Evolutionary conservation across 2,113 vertebrate genomes (phyloP).

Genomic region (Apus apus): DNA sequence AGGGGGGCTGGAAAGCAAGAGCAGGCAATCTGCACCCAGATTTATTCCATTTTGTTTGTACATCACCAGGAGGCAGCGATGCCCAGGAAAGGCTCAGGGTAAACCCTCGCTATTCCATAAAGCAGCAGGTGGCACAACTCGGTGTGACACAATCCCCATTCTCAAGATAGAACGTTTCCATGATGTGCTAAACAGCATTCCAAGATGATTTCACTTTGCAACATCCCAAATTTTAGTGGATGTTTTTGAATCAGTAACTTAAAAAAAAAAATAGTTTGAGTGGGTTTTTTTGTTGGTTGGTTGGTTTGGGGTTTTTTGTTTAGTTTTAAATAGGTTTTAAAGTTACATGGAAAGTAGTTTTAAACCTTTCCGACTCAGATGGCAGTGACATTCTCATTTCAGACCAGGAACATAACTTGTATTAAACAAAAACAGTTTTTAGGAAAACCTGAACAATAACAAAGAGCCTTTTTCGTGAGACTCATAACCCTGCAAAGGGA

Average conservation of each 20-base stretch:
- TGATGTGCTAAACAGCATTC: neutral
- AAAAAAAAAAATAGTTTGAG: no score
- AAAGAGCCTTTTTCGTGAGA: neutral
- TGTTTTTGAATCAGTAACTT: neutral
- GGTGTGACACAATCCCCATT: accelerated
- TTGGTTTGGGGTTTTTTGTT: no score
- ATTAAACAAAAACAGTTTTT: neutral
- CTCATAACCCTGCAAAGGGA: neutral
- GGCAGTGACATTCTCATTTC: neutral
- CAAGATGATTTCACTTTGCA: neutral
- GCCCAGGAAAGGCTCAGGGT: neutral
- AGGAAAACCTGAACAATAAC: neutral
- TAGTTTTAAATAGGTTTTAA: neutral
- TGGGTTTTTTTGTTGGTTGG: no score
- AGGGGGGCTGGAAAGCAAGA: neutral
- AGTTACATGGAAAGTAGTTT: neutral
- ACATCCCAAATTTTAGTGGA: neutral
- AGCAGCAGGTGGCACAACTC: neutral
- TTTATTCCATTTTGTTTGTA: neutral
- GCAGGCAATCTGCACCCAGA: neutral
- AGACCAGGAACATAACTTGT: neutral
- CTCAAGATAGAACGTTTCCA: neutral
- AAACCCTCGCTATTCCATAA: accelerated
- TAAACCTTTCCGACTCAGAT: neutral
- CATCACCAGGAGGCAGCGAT: neutral